Base-by-base conservation (phyloP, 2,888 invertebrate species). In the Dione juno region DNA sequence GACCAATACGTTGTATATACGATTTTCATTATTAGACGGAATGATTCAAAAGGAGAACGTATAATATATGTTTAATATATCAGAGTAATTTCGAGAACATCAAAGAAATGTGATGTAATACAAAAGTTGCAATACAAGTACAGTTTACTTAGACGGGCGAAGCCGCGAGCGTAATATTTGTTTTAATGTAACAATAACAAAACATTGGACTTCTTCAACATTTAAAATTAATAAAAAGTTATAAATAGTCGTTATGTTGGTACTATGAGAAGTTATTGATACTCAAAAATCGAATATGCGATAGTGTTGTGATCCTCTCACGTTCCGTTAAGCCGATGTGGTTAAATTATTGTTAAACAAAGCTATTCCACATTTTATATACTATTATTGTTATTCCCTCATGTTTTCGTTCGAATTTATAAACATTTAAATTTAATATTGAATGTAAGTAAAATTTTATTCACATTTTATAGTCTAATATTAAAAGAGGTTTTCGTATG, bases 231-330 rank as follows among this genome's bases (percentile, higher is more conserved):
- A 40, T 64, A 50, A 64, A 50, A 37, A 35, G 11, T 37, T 50
- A 37, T 64, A 28, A 50, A 64, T 28, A 28, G 28, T 14, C 13
- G 7, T 37, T 35, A 35, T 64, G 48, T 50, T 50, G 21, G 2
- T 16, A 69, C 69, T 64, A 5, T 21, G 45, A n/a, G 21, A 61
- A 69, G 35, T 69, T 69, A 64, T 64, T 48, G 64, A 21, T 28
- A 63, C 54, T 45, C 61, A 21, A 54, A 64, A 37, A 48, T 19
- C 61, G 35, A 63, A 69, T 10, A 50, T 41, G 19, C 48, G 11
- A 21, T 28, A 45, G 63, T 63, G 45, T n/a, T 37, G 54, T 54
- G 61, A 69, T 69, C 54, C 69, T 69, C 54, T 69, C 69, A 69
- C 69, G 64, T 69, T n/a, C 40, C 54, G 43, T 40, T 45, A 69